Conservation (phyloP, 30 jellyfish, hydroid and myxozoan genomes). For the Sanderia malayensis region DNA sequence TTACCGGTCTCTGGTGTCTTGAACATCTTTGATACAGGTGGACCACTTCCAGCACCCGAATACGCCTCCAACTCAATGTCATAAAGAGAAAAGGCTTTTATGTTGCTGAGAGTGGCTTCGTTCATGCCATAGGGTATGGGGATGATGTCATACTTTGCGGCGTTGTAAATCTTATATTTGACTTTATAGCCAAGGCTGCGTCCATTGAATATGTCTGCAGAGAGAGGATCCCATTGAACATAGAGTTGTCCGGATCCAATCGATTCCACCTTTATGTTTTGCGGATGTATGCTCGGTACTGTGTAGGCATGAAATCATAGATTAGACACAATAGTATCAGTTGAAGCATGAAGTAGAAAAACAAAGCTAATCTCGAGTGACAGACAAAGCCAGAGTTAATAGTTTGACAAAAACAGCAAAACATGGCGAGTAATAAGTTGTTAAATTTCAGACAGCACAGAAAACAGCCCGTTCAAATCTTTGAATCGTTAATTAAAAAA, state of each 20-base stretch:
- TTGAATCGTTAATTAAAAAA: too few species aligned
- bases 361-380: too few species aligned
- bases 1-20: conserved; percentile 80
- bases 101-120: conserved; percentile 2
- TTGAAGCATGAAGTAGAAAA: too few species aligned
- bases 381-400: too few species aligned
- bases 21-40: conserved; percentile 22
- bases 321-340: too few species aligned
- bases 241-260: conserved; percentile 25
- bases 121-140: conserved; percentile 12
- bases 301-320: too few species aligned
- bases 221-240: conserved; percentile 50
- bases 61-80: conserved; percentile 45
- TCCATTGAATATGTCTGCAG: conserved; percentile 28
- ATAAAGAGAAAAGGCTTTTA: conserved; percentile 62
- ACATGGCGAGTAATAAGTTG: too few species aligned
- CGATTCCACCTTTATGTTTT: conserved; percentile 4
- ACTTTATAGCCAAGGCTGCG: conserved; percentile 49
- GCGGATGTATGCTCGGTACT: conserved; percentile 62
- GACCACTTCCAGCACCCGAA: conserved; percentile 72
- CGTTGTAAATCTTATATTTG: conserved; percentile 16
- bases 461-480: too few species aligned
- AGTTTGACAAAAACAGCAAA: too few species aligned
- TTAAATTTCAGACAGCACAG: too few species aligned
- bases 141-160: not conserved